These are phyloP conservation scores for Trachelus stipa DNA, from an alignment of 2,888 invertebrate species.

Conservation along the genomic window DNA sequence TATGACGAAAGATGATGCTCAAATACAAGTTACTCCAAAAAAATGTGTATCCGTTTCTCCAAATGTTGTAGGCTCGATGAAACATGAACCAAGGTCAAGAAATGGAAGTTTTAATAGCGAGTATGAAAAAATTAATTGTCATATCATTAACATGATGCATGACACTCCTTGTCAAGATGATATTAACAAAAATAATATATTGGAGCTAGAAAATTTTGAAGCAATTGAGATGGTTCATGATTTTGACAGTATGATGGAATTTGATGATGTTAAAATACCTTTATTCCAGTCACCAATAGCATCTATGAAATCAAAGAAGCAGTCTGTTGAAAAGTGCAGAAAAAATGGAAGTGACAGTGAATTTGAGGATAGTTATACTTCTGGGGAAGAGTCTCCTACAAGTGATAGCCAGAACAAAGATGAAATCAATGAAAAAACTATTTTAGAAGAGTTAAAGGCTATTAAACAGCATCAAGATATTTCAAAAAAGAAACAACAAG, in stretches of 20 bases:
- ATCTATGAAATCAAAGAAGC: neutral
- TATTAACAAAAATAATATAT: neutral
- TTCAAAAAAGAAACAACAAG: constrained; percentile 11
- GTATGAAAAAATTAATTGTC: neutral
- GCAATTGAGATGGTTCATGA: constrained; percentile 37
- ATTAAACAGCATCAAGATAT: constrained; percentile 9
- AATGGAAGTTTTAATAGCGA: neutral
- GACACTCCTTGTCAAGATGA: neutral
- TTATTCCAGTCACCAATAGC: constrained; percentile 23
- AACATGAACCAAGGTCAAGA: neutral
- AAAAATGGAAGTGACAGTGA: neutral
- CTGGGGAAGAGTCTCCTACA: neutral
- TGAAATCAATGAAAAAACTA: constrained; percentile 5
- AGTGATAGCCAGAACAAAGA: neutral
- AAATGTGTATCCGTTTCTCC: neutral
- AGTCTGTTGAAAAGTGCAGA: neutral
- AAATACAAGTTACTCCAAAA: neutral
- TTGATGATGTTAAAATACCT: constrained; percentile 28
- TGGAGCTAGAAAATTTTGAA: constrained; percentile 23
- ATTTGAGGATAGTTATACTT: neutral
- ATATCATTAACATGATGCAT: neutral
- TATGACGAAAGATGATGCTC: neutral
- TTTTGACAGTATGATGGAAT: constrained; percentile 28
- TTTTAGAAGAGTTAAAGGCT: constrained; percentile 14
- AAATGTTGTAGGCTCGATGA: neutral